Conservation (phyloP, 2,888 invertebrate genomes). For the Brachypalpus laphriformis region DNA sequence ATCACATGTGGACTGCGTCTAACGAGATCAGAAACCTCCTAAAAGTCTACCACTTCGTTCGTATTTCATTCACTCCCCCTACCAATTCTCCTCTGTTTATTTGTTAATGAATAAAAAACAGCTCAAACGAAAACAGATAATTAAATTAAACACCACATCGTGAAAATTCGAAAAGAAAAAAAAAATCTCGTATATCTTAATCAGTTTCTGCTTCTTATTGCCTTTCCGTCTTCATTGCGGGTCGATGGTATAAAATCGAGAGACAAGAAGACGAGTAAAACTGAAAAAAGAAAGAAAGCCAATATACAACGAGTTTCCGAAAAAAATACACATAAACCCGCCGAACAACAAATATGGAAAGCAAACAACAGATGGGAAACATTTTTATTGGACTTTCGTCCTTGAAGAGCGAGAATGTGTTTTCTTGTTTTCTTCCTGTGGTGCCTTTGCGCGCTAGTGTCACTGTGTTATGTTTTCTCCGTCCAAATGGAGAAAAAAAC, state of each 20-base stretch:
- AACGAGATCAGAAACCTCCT: slow-evolving; percentile 1
- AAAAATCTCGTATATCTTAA: background rate
- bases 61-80: background rate
- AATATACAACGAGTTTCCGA: slow-evolving; percentile 18
- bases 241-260: slow-evolving; percentile 2
- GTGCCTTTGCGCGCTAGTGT: background rate
- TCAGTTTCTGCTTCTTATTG: slow-evolving; percentile 2
- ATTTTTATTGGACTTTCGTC: slow-evolving; percentile 52
- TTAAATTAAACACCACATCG: slow-evolving; percentile 17
- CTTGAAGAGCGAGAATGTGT: slow-evolving; percentile 37
- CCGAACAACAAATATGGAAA: slow-evolving; percentile 30
- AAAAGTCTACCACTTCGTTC: background rate
- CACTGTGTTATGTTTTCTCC: background rate
- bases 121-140: slow-evolving; percentile 26
- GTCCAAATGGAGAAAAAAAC: background rate
- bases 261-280: background rate
- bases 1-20: background rate
- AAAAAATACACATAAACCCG: slow-evolving; percentile 29
- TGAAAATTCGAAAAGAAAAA: background rate
- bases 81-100: background rate
- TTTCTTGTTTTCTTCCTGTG: background rate
- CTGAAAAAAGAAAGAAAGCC: background rate
- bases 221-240: background rate
- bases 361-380: slow-evolving; percentile 47
- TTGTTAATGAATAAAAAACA: slow-evolving; percentile 12